phyloP scores from a whole-genome alignment of 1,140 invertebrate species.

The Steinernema khuongi region DNA sequence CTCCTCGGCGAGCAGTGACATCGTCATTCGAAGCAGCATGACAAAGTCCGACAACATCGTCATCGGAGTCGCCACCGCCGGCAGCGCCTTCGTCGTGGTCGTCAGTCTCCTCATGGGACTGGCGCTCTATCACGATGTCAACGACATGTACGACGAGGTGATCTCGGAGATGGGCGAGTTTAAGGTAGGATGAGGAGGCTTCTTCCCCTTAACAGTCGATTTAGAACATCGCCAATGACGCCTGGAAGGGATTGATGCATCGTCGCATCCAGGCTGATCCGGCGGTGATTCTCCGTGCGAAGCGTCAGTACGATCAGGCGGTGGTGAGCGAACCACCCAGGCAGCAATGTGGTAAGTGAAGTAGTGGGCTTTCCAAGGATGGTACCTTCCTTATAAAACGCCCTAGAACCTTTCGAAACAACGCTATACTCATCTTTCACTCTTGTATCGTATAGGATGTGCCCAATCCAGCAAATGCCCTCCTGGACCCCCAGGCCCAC shows the following conservation, averaged over 20 bases:
- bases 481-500: conserved; percentile 1
- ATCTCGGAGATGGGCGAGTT: conserved; percentile 25
- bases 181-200: conserved; percentile 14
- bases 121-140: conserved; percentile 26
- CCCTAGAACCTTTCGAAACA: too few relatives aligned
- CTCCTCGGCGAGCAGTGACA: too few relatives aligned
- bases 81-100: conserved; percentile 19
- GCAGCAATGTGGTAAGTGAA: not conserved
- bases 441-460: too few relatives aligned
- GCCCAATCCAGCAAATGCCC: conserved; percentile 22
- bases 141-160: conserved; percentile 26
- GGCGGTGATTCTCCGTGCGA: not conserved
- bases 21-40: too few relatives aligned
- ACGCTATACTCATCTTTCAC: too few relatives aligned
- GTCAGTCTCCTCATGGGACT: conserved; percentile 23
- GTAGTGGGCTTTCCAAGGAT: too few relatives aligned
- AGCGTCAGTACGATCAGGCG: not conserved
- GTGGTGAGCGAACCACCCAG: not conserved
- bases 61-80: not conserved
- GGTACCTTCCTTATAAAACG: too few relatives aligned
- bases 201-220: not conserved
- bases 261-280: not conserved
- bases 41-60: not conserved
- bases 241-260: not conserved
- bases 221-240: too few relatives aligned